Conservation (phyloP, 1,140 invertebrate genomes). For the Sipha flava region DNA sequence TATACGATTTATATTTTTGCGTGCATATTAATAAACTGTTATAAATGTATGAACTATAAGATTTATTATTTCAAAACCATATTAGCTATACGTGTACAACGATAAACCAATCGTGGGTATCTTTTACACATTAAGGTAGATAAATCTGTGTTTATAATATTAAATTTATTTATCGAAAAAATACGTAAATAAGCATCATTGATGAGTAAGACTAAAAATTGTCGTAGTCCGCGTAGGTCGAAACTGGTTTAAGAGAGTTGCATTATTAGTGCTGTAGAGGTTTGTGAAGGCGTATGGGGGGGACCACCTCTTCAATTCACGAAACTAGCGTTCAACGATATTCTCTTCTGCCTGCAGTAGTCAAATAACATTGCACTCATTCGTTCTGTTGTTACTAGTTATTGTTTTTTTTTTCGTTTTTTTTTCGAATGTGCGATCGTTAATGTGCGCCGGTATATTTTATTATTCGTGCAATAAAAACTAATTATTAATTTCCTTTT, state of each 20-base stretch:
- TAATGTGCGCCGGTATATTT: neutral
- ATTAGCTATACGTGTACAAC: no score
- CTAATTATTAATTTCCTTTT: neutral
- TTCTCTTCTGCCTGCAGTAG: neutral
- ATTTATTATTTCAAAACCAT: no score
- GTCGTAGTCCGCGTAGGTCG: neutral
- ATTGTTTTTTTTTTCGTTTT: neutral
- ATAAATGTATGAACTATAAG: no score
- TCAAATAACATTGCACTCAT: neutral
- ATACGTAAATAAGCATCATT: neutral
- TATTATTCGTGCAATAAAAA: neutral
- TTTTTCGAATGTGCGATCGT: constrained; percentile 2
- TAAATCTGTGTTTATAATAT: neutral
- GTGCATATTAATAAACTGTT: no score
- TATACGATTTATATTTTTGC: no score
- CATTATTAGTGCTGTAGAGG: neutral
- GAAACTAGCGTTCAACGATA: neutral
- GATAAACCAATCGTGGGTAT: no score
- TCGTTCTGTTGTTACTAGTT: constrained; percentile 5
- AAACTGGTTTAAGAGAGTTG: constrained; percentile 23
- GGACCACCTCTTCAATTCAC: constrained; percentile 7
- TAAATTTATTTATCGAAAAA: neutral
- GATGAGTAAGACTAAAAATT: constrained; percentile 30
- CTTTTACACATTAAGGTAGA: no score
- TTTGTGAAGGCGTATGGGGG: constrained; percentile 17